Percentiles rank a stretch among this genome's conserved stretches.
phyloP scores from a whole-genome alignment of 2,888 invertebrate genomes.

The Xanthia icteritia region DNA sequence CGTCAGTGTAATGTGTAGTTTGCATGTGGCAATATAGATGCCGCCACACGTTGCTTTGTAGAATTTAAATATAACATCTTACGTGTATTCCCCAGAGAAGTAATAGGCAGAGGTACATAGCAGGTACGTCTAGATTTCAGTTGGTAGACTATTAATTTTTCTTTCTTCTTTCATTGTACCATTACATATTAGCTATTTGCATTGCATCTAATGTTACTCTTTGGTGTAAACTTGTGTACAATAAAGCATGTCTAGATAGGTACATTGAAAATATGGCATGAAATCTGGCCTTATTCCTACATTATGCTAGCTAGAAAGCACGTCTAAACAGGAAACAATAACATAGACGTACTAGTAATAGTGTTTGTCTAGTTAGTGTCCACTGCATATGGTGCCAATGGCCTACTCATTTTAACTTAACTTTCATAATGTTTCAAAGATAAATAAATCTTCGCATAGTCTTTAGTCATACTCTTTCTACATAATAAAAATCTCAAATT shows the following conservation, averaged over 20 bases:
- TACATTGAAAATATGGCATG: not conserved
- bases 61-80: no score
- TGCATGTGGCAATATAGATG: no score
- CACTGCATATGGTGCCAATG: not conserved
- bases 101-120: not conserved
- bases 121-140: not conserved
- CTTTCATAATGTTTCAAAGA: not conserved
- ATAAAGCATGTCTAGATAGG: not conserved
- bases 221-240: no score
- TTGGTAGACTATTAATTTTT: not conserved
- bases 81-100: not conserved
- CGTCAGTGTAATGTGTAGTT: no score
- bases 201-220: not conserved
- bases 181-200: not conserved
- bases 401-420: not conserved
- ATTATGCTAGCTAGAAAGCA: not conserved
- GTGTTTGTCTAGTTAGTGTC: slow-evolving; percentile 1
- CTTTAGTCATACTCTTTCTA: not conserved
- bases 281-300: not conserved
- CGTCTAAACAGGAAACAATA: slow-evolving; percentile 1
- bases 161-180: not conserved
- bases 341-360: not conserved
- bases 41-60: not conserved
- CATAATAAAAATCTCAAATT: no score
- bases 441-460: not conserved